phyloP scores from a whole-genome alignment of 2,113 vertebrate species.

The Caloenas nicobarica region DNA sequence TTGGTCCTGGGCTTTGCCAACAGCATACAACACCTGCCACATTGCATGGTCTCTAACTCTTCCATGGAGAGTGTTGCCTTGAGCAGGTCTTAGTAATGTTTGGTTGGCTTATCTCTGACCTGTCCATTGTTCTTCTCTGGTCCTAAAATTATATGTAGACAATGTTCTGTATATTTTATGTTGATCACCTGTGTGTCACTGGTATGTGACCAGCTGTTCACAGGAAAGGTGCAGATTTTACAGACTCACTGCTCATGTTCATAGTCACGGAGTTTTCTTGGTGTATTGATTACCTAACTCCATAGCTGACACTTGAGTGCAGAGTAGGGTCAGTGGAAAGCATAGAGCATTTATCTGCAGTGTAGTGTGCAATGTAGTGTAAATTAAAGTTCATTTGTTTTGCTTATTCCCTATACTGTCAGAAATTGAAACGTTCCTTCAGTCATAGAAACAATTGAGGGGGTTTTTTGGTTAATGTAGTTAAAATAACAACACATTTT shows the following conservation, averaged over 20 bases:
- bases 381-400: background rate
- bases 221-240: background rate
- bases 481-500: background rate
- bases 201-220: background rate
- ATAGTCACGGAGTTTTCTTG: background rate
- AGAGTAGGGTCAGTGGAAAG: background rate
- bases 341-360: background rate
- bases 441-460: background rate
- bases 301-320: background rate
- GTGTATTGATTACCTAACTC: background rate
- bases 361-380: background rate
- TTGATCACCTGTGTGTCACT: background rate
- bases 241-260: background rate
- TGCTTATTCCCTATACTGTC: background rate
- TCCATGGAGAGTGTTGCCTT: background rate
- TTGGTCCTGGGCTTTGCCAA: background rate
- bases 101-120: background rate
- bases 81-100: background rate
- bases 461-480: background rate
- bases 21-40: background rate
- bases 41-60: rapidly evolving
- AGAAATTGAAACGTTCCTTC: background rate
- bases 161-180: background rate
- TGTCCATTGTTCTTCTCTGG: background rate
- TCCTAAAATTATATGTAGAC: background rate